Evolutionary conservation across 2,888 invertebrate genomes (phyloP).

Genomic region (Hypena proboscidalis): DNA sequence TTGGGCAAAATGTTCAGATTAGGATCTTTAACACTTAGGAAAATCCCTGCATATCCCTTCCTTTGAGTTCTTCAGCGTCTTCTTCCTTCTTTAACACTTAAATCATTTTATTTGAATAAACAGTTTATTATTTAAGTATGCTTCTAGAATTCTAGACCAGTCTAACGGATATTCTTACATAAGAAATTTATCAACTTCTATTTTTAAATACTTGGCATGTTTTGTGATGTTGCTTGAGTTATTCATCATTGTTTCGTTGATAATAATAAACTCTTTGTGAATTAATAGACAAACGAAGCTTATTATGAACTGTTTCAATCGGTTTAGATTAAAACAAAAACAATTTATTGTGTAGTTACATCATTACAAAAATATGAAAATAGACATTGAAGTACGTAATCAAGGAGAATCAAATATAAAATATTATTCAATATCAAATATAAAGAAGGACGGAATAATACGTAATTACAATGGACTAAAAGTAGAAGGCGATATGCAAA

Average conservation of each 20-base stretch:
- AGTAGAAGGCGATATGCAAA: slow-evolving; percentile 33
- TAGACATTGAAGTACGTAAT: slow-evolving; percentile 1
- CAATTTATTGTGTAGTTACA: no score
- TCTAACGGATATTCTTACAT: slow-evolving; percentile 27
- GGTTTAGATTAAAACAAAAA: neutral
- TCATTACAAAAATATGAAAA: neutral
- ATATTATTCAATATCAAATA: slow-evolving; percentile 10
- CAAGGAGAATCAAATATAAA: slow-evolving; percentile 1
- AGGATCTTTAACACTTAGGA: no score
- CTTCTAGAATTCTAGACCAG: slow-evolving; percentile 22
- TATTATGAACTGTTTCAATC: slow-evolving; percentile 18
- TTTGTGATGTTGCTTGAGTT: slow-evolving; percentile 43
- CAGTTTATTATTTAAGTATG: slow-evolving; percentile 10
- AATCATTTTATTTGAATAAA: slow-evolving; percentile 5
- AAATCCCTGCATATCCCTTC: no score
- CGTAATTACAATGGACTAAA: slow-evolving; percentile 11
- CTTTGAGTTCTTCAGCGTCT: no score
- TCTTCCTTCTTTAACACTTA: neutral
- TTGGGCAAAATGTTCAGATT: no score
- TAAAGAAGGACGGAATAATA: slow-evolving; percentile 25
- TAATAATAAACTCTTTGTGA: slow-evolving; percentile 46
- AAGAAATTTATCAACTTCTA: slow-evolving; percentile 36
- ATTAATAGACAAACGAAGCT: slow-evolving; percentile 47
- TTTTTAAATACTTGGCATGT: slow-evolving; percentile 49
- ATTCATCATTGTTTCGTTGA: slow-evolving; percentile 54